Percentiles rank a stretch among this genome's conserved stretches.
phyloP scores from a whole-genome alignment of 2,113 vertebrate genomes.

The Ahaetulla prasina region DNA sequence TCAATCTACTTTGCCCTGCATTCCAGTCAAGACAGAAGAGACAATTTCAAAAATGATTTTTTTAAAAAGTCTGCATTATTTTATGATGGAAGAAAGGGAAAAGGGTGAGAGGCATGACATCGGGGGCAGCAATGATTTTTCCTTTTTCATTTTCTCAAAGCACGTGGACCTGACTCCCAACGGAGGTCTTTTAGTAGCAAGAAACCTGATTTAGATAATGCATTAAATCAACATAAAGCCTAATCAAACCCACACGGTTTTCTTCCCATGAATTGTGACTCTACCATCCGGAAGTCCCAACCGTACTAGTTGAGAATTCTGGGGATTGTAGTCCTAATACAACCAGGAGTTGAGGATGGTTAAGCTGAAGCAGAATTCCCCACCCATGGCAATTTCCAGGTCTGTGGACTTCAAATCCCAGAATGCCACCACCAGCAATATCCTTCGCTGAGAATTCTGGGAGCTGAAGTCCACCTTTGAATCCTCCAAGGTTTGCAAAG shows the following conservation, averaged over 20 bases:
- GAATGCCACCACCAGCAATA: background rate
- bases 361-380: background rate
- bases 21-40: background rate
- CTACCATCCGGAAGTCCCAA: background rate
- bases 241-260: background rate
- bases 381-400: background rate
- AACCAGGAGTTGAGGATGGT: background rate
- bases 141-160: background rate
- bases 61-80: no score
- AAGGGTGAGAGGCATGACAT: background rate
- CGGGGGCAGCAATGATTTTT: no score
- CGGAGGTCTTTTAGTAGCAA: no score
- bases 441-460: background rate
- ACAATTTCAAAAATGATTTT: background rate
- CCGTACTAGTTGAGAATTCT: background rate
- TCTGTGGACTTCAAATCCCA: background rate
- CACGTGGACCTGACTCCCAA: no score
- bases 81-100: no score
- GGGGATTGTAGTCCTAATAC: background rate
- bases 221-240: background rate
- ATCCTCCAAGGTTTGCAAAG: background rate
- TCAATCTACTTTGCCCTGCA: no score
- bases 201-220: no score
- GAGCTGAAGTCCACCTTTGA: background rate
- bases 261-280: background rate